These are phyloP conservation scores for Aphidius gifuensis DNA, from an alignment of 1,140 invertebrate genomes.

Conservation along the genomic window DNA sequence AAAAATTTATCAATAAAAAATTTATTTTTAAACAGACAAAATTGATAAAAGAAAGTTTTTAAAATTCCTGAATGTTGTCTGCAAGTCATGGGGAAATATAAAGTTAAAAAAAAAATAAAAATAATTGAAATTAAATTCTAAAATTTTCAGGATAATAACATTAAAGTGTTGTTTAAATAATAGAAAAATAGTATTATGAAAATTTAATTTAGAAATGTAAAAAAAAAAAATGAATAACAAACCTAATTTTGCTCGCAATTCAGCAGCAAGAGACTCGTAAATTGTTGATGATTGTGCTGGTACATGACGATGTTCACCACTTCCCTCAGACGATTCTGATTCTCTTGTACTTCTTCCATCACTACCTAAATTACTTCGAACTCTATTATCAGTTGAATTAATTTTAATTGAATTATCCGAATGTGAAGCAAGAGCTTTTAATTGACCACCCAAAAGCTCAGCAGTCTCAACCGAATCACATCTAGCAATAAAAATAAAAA, in stretches of 20 bases:
- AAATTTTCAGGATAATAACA: too few relatives aligned
- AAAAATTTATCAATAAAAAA: background rate
- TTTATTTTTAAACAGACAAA: background rate
- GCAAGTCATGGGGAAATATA: too few relatives aligned
- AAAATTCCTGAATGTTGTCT: too few relatives aligned
- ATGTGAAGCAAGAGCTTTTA: conserved; percentile 76
- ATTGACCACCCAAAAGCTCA: conserved; percentile 74
- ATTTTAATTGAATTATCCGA: conserved; percentile 86
- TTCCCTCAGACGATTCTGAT: conserved; percentile 67
- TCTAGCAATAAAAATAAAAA: conserved; percentile 31
- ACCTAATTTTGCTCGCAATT: conserved; percentile 81
- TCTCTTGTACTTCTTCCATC: conserved; percentile 72
- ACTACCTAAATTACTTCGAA: conserved; percentile 69
- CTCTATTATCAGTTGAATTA: conserved; percentile 59
- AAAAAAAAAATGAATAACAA: conserved; percentile 13
- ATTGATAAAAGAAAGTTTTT: too few relatives aligned
- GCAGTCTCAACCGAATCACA: conserved; percentile 94
- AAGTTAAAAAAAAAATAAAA: too few relatives aligned
- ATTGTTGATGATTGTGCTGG: conserved; percentile 65
- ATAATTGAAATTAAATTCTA: too few relatives aligned
- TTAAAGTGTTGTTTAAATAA: too few relatives aligned
- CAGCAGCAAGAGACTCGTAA: conserved; percentile 89
- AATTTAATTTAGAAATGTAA: too few relatives aligned
- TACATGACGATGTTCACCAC: conserved; percentile 62
- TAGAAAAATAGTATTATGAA: too few relatives aligned